Evolutionary conservation across 1,140 invertebrate genomes (phyloP), one percentile per base, ranked within the genome.

Genomic region (Hyles euphorbiae): DNA sequence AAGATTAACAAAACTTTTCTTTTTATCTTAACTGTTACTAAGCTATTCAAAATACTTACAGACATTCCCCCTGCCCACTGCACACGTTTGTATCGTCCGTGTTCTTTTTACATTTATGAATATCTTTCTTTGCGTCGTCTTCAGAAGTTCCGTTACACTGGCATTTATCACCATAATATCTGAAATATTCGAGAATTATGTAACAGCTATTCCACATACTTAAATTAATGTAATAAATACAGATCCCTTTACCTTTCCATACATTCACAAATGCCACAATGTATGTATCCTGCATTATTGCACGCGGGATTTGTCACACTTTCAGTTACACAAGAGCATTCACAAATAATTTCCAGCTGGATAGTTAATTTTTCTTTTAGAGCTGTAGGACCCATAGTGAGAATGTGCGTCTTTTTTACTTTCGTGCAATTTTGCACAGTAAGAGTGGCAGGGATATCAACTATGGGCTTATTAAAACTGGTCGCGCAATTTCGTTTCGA

Each of bases 191-290:
- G 51, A 52, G 7, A 45, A 22, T 22, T 22, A 45, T 46, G 44
- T 56, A 56, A 56, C 32, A 47, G 5, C 3, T 53, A 53, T 10
- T 8, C 3, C 51, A 53, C 33, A n/a, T 50, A 9, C 34, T 53
- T 36, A 22, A 22, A 22, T 22, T 22, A 22, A 22, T 22, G 22
- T 22, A 22, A 2, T 22, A 22, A 22, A 22, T 22, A 22, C 2
- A 22, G 22, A 22, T 22, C 22, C 22, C 22, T 22, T 92, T 83
- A 40, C 36, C 36, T 40, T 40, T 40, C 36, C 5, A 40, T 5
- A 77, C 95, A 96, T 44, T 90, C 88, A 70, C 95, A 96, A 45
- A 95, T 89, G 33, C 95, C 95, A 85, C 95, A 96, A 63, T 93
- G 90, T 44, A 91, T 88, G 34, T 81, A 90, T 12, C 93, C 93